Percentiles rank a stretch among this genome's conserved stretches.
Conservation (phyloP, 2,888 invertebrate genomes). For the Capitulum mitella region DNA sequence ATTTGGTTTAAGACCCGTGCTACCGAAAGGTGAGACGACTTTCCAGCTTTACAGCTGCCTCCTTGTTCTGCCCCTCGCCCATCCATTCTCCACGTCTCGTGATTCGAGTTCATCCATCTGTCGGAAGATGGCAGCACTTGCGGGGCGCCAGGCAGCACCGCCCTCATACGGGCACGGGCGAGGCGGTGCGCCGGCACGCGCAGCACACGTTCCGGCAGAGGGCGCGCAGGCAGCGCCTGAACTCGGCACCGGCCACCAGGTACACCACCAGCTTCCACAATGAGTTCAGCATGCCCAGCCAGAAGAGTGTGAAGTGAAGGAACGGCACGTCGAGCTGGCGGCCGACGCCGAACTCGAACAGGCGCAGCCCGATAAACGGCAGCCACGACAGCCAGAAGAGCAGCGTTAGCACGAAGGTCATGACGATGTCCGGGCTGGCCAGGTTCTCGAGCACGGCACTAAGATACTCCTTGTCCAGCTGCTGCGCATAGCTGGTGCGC, state of each 20-base stretch:
- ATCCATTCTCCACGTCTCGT: too few relatives aligned
- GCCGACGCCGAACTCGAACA: constrained; percentile 55
- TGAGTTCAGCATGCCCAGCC: constrained; percentile 90
- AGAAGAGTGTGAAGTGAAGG: constrained; percentile 84
- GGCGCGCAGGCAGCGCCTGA: constrained; percentile 77
- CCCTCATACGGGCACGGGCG: not conserved
- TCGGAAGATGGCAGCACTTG: not conserved
- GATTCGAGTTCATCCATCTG: too few relatives aligned
- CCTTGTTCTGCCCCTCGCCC: too few relatives aligned
- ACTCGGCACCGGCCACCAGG: constrained; percentile 82
- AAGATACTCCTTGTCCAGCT: constrained; percentile 74
- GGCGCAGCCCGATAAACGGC: constrained; percentile 74
- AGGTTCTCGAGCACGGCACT: constrained; percentile 84
- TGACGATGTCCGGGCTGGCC: constrained; percentile 87
- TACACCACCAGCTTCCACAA: constrained; percentile 93
- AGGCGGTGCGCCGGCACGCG: constrained; percentile 49
- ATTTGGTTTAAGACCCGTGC: too few relatives aligned
- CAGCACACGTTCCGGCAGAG: constrained; percentile 84
- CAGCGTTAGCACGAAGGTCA: constrained; percentile 86
- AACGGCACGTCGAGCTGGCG: constrained; percentile 59
- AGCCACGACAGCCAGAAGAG: constrained; percentile 91
- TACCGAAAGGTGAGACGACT: too few relatives aligned
- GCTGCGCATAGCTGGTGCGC: constrained; percentile 70
- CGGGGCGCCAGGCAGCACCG: not conserved
- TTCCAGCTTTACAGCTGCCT: too few relatives aligned